A percentile compares a stretch with the other conserved stretches of the same genome.
phyloP scores from a whole-genome alignment of 2,113 vertebrate genomes.

The Sakesphorus luctuosus region DNA sequence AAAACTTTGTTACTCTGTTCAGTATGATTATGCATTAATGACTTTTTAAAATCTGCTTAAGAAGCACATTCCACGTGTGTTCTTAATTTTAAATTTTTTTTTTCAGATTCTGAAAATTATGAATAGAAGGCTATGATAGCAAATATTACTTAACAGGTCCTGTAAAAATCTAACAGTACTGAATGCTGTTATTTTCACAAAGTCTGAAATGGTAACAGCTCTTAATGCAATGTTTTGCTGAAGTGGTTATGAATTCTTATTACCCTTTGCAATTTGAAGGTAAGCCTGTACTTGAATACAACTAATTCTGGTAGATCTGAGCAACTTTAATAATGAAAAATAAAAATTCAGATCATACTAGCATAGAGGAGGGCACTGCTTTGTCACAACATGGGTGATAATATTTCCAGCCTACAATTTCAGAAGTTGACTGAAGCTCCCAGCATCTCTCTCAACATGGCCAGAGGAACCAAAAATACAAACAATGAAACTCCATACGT shows the following conservation, averaged over 20 bases:
- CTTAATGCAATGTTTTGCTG: not conserved
- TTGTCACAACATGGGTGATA: not conserved
- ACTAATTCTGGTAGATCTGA: not conserved
- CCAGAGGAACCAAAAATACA: not conserved
- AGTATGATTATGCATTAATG: not conserved
- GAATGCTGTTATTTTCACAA: not conserved
- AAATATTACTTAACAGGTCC: not conserved
- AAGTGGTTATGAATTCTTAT: not conserved
- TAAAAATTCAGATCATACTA: not conserved
- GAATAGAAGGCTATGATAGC: not conserved
- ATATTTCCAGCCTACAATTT: not conserved
- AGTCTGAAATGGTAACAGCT: not conserved
- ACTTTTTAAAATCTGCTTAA: not conserved
- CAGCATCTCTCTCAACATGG: not conserved
- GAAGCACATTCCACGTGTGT: not conserved
- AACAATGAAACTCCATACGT: not conserved
- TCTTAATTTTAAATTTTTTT: not conserved
- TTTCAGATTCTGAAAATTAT: not conserved
- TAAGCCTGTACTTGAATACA: not conserved
- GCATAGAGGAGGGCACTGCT: not conserved
- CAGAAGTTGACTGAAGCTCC: not conserved
- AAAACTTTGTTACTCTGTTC: not conserved
- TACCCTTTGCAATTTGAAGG: not conserved
- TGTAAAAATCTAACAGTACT: not conserved
- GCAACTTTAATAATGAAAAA: not conserved